These are phyloP conservation scores for Corvus moneduloides DNA, from an alignment of 2,113 vertebrate genomes.

Conservation along the genomic window DNA sequence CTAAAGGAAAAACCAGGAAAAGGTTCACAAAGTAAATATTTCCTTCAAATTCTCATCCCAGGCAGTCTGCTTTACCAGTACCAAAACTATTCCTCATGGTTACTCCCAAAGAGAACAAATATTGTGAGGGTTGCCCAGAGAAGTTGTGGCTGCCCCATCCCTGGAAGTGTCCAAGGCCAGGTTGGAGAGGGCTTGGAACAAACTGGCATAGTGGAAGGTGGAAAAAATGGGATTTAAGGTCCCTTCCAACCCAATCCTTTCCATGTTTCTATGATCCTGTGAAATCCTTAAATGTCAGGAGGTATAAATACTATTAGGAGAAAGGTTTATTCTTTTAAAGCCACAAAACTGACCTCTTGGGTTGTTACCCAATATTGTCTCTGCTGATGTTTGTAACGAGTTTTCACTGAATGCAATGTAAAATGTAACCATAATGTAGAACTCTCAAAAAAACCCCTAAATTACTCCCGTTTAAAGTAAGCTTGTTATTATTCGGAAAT, in stretches of 20 bases:
- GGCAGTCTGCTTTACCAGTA: not conserved
- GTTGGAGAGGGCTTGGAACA: rapidly evolving
- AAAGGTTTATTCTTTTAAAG: not conserved
- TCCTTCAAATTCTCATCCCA: not conserved
- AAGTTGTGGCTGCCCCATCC: not conserved
- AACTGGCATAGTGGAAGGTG: rapidly evolving
- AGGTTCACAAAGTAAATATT: not conserved
- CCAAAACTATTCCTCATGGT: not conserved
- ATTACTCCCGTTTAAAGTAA: not conserved
- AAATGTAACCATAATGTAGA: not conserved
- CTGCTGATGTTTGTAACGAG: not conserved
- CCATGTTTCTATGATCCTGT: not conserved
- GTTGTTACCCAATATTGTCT: not conserved
- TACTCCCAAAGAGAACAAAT: not conserved
- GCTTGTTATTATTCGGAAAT: not conserved
- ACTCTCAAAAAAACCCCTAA: not conserved
- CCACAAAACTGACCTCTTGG: not conserved
- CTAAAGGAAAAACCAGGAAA: not conserved
- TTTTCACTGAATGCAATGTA: not conserved
- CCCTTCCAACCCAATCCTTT: not conserved
- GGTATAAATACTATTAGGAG: not conserved
- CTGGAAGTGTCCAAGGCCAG: not conserved
- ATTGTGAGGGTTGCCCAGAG: not conserved
- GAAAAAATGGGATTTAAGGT: not conserved
- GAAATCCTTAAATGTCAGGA: not conserved